Percentiles rank a stretch among this genome's conserved stretches.
Evolutionary conservation across 2,888 invertebrate species (phyloP).

Genomic region (Cristatella mucedo): DNA sequence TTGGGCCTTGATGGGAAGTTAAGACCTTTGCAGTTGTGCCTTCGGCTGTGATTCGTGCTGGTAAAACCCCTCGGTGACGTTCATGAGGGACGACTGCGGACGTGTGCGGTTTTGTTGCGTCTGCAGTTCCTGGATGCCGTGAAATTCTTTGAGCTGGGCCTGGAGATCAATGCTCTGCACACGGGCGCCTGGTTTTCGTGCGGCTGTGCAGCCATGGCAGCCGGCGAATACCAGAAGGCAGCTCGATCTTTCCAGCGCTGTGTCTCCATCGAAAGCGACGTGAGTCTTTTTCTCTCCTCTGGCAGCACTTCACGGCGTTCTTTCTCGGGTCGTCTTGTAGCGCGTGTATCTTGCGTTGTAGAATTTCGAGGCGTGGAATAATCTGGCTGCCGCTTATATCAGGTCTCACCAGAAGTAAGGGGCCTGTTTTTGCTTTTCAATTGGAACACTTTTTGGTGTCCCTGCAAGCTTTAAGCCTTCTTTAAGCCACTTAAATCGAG

Average conservation of each 20-base stretch:
- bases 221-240: slow-evolving; percentile 46
- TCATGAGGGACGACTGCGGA: too few species aligned
- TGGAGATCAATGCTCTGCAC: slow-evolving; percentile 72
- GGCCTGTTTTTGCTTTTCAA: slow-evolving; percentile 1
- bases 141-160: slow-evolving; percentile 61
- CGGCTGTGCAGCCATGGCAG: slow-evolving; percentile 61
- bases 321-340: neutral
- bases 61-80: too few species aligned
- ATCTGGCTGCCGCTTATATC: slow-evolving; percentile 80
- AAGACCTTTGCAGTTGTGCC: too few species aligned
- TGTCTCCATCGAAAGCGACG: slow-evolving; percentile 62
- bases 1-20: too few species aligned
- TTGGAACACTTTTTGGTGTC: too few species aligned
- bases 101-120: slow-evolving; percentile 8
- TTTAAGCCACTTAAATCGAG: too few species aligned
- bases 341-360: slow-evolving; percentile 15
- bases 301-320: neutral
- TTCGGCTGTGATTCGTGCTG: too few species aligned
- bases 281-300: slow-evolving; percentile 22
- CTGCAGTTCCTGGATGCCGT: slow-evolving; percentile 58
- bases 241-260: slow-evolving; percentile 71
- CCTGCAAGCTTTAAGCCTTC: too few species aligned
- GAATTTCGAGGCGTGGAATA: slow-evolving; percentile 94
- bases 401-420: slow-evolving; percentile 62
- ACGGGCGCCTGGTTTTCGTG: slow-evolving; percentile 61